phyloP scores from a whole-genome alignment of 2,888 invertebrate genomes.

The Metopia argyrocephala region DNA sequence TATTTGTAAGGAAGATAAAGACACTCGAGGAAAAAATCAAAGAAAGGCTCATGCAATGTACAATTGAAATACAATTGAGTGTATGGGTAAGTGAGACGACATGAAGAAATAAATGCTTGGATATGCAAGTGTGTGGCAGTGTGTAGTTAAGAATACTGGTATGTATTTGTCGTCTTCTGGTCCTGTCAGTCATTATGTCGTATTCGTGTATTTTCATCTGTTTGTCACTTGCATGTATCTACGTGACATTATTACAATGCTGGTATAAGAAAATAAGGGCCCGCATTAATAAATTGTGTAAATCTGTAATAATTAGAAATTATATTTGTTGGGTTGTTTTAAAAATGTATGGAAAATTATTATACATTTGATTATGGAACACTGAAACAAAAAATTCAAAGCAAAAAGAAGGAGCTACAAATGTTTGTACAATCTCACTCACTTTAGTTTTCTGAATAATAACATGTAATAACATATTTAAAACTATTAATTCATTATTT shows the following conservation, averaged over 20 bases:
- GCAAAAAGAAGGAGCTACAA: too few species aligned
- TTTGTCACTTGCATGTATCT: conserved; percentile 76
- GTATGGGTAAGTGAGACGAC: not conserved
- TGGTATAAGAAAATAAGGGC: not conserved
- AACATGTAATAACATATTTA: too few species aligned
- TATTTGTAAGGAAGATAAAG: not conserved
- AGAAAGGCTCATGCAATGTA: not conserved
- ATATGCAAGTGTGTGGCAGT: conserved; percentile 63
- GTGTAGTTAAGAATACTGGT: conserved; percentile 65
- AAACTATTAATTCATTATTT: too few species aligned
- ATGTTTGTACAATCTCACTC: too few species aligned
- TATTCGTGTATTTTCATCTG: conserved; percentile 74
- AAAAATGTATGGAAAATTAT: not conserved
- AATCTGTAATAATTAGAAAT: not conserved
- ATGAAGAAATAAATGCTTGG: conserved; percentile 4
- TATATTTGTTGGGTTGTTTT: not conserved
- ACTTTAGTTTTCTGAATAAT: too few species aligned
- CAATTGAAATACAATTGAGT: not conserved
- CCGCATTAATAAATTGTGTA: not conserved
- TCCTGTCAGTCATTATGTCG: conserved; percentile 75
- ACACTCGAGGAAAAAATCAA: not conserved
- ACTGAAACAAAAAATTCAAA: too few species aligned
- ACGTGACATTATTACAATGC: conserved; percentile 73
- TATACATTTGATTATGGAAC: not conserved
- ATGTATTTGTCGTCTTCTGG: conserved; percentile 53